These are phyloP conservation scores for Ceratina japonica DNA, from an alignment of 1,140 invertebrate species.

Conservation along the genomic window DNA sequence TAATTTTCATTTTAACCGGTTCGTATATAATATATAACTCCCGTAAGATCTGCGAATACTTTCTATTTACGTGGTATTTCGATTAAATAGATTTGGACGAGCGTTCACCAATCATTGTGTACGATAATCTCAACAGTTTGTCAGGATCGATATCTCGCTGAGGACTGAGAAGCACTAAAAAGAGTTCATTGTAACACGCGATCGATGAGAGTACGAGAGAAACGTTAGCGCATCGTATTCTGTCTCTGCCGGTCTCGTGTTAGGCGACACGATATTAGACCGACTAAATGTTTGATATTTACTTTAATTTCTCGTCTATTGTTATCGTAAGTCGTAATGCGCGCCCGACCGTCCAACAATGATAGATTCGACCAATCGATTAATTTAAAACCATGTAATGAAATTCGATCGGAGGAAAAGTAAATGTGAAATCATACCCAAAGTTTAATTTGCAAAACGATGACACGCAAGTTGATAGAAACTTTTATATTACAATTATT, in stretches of 20 bases:
- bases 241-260: background rate
- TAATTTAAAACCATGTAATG: background rate
- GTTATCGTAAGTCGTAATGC: background rate
- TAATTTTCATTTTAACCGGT: background rate
- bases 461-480: background rate
- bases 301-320: slow-evolving; percentile 14
- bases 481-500: background rate
- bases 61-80: background rate
- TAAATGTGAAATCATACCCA: too few species aligned
- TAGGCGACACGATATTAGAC: background rate
- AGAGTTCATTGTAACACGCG: slow-evolving; percentile 42
- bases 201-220: slow-evolving; percentile 33
- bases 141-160: slow-evolving; percentile 39
- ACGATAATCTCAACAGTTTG: slow-evolving; percentile 32
- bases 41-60: background rate
- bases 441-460: too few species aligned
- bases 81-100: background rate
- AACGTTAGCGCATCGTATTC: slow-evolving; percentile 24
- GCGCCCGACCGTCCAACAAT: background rate
- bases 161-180: slow-evolving; percentile 23
- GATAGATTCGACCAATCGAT: background rate
- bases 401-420: background rate
- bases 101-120: background rate
- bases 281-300: slow-evolving; percentile 26
- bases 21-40: background rate